Conservation (phyloP, 2,113 vertebrate species). For the Myxocyprinus asiaticus region DNA sequence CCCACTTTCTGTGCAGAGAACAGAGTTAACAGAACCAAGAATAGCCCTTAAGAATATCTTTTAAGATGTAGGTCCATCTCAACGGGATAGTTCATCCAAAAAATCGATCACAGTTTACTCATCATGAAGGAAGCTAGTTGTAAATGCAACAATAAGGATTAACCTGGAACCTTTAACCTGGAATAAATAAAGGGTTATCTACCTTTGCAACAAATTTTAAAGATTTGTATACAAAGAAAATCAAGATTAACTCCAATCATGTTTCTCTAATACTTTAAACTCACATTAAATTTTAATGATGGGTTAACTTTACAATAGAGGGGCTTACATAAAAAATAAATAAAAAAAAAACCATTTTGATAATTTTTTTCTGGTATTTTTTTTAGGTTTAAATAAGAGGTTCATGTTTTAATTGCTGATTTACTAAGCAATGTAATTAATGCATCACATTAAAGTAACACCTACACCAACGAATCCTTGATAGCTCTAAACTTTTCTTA, state of each 20-base stretch:
- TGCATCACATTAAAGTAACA: too few species aligned
- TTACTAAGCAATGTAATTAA: not conserved
- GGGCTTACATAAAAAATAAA: not conserved
- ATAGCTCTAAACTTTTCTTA: too few species aligned
- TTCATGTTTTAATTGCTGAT: not conserved
- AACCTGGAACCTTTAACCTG: not conserved
- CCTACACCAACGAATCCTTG: too few species aligned
- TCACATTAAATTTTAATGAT: not conserved
- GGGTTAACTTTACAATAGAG: not conserved
- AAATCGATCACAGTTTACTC: too few species aligned
- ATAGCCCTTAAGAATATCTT: not conserved
- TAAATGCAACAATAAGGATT: not conserved
- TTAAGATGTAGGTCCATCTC: too few species aligned
- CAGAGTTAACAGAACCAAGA: conserved; percentile 1
- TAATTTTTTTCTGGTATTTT: too few species aligned
- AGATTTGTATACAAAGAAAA: too few species aligned
- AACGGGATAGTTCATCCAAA: too few species aligned
- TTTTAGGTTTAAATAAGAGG: not conserved
- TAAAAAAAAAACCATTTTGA: too few species aligned
- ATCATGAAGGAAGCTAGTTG: not conserved
- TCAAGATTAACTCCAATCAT: not conserved
- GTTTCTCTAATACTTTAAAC: not conserved
- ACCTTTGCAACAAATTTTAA: not conserved
- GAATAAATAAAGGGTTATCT: not conserved
- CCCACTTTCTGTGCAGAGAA: conserved; percentile 86